Evolutionary conservation across 2,113 vertebrate species (phyloP).

Genomic region (Equus przewalskii): DNA sequence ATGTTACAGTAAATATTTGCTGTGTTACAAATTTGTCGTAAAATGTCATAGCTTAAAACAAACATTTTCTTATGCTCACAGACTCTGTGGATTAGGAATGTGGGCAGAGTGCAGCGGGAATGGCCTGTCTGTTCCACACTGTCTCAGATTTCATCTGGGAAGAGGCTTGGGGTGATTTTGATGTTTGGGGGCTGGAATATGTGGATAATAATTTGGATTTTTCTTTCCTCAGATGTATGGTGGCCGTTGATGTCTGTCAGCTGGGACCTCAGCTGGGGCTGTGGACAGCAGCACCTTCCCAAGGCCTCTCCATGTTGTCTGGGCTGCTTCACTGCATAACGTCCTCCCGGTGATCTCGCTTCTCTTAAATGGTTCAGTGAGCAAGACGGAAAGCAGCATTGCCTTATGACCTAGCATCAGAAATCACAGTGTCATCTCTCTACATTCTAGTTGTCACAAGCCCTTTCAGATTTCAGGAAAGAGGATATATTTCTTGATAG

Average conservation of each 20-base stretch:
- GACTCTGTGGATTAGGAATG: too few species aligned
- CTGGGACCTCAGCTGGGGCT: too few species aligned
- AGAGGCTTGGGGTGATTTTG: neutral
- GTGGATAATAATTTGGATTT: neutral
- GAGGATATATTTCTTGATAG: neutral
- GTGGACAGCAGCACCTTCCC: too few species aligned
- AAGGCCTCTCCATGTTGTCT: too few species aligned
- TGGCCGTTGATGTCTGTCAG: too few species aligned
- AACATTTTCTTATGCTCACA: neutral
- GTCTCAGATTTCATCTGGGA: neutral
- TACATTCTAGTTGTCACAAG: neutral
- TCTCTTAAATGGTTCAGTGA: neutral
- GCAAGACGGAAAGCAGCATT: neutral
- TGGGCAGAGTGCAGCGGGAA: too few species aligned
- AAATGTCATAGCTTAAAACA: neutral
- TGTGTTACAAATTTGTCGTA: neutral
- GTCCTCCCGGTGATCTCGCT: neutral
- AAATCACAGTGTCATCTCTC: neutral
- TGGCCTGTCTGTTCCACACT: too few species aligned
- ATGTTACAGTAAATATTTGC: neutral
- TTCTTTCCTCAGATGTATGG: too few species aligned
- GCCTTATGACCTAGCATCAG: neutral
- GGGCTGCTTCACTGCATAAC: too few species aligned
- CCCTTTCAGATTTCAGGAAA: neutral
- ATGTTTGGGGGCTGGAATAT: neutral